phyloP scores from a whole-genome alignment of 1,140 invertebrate genomes.

The Diploscapter pachys region DNA sequence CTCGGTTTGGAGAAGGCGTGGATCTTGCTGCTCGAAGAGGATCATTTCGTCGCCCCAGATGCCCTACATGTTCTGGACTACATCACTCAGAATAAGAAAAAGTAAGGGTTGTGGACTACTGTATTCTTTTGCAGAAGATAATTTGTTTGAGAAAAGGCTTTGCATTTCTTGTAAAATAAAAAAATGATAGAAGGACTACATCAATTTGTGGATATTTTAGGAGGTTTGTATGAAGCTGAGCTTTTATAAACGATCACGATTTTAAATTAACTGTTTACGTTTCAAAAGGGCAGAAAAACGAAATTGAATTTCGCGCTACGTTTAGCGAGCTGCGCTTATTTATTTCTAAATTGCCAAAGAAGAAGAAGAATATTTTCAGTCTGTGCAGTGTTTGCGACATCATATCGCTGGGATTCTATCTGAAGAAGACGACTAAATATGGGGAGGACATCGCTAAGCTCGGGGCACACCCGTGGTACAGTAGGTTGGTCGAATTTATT shows the following conservation, averaged over 20 bases:
- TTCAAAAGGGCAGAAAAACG: too few species aligned
- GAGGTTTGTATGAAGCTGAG: too few species aligned
- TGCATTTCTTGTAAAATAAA: too few species aligned
- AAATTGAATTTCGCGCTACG: too few species aligned
- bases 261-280: too few species aligned
- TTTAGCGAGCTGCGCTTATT: too few species aligned
- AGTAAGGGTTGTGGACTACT: conserved; percentile 35
- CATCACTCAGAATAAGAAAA: conserved; percentile 59
- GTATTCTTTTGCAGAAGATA: too few species aligned
- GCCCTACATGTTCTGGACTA: conserved; percentile 77
- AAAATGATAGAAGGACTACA: too few species aligned
- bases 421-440: conserved; percentile 76
- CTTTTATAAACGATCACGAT: too few species aligned
- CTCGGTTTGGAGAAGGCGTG: conserved; percentile 59
- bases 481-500: not conserved
- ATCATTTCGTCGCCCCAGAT: conserved; percentile 93
- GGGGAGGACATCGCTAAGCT: conserved; percentile 65
- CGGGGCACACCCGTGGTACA: conserved; percentile 87
- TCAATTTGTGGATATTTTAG: too few species aligned
- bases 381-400: conserved; percentile 81
- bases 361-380: conserved; percentile 61
- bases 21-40: conserved; percentile 92
- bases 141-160: too few species aligned
- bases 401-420: conserved; percentile 85
- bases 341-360: not conserved